phyloP scores from a whole-genome alignment of 2,797 vertebrate genomes.

The Rhinella marina region DNA sequence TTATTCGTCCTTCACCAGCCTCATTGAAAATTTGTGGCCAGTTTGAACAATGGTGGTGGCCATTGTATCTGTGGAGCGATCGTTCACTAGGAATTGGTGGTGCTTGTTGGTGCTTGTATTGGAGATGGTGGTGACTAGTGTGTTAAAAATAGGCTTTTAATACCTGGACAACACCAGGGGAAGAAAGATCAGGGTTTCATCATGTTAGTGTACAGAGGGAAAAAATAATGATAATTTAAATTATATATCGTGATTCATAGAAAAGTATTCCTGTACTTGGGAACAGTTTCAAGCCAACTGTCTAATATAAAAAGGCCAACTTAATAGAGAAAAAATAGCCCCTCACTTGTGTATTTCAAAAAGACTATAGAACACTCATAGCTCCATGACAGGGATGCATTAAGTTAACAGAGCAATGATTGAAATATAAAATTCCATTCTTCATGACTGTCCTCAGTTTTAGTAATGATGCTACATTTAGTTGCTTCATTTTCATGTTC shows the following conservation, averaged over 20 bases:
- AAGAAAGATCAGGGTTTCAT: background rate
- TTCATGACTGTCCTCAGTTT: constrained; percentile 36
- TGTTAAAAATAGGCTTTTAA: too few relatives aligned
- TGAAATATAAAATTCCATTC: background rate
- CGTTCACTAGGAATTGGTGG: too few relatives aligned
- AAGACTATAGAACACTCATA: constrained; percentile 23
- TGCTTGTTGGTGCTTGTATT: too few relatives aligned
- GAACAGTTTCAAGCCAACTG: background rate
- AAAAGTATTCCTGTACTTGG: background rate
- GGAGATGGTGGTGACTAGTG: too few relatives aligned
- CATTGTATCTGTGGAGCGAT: too few relatives aligned
- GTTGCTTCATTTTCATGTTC: background rate
- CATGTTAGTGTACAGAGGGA: background rate
- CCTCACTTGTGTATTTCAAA: background rate
- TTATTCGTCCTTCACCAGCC: too few relatives aligned
- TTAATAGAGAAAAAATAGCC: background rate
- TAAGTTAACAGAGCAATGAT: constrained; percentile 29
- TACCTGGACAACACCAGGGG: too few relatives aligned
- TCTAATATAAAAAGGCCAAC: background rate
- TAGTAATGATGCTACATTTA: constrained; percentile 59
- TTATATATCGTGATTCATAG: background rate
- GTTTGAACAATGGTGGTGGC: too few relatives aligned
- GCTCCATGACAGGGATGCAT: constrained; percentile 22
- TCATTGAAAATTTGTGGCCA: too few relatives aligned
- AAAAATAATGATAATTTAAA: background rate